Evolutionary conservation across 1,140 invertebrate species (phyloP).

Genomic region (Leptestheria dahalacensis): DNA sequence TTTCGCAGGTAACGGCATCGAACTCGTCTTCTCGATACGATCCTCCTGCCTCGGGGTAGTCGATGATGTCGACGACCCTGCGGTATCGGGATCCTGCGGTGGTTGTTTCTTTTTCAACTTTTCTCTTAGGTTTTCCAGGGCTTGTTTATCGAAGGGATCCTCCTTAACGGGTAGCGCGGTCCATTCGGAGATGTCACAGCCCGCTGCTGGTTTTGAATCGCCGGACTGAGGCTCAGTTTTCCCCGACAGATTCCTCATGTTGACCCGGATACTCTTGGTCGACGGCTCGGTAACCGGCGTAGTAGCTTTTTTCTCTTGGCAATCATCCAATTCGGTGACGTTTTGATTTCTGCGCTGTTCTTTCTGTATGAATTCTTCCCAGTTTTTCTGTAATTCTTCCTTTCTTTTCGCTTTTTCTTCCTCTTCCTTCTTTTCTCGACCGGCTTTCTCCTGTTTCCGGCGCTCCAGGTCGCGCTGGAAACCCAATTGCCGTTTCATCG

Average conservation of each 20-base stretch:
- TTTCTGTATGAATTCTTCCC: background rate
- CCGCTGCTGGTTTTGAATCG: background rate
- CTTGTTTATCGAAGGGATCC: background rate
- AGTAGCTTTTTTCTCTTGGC: conserved; percentile 28
- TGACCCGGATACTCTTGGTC: conserved; percentile 29
- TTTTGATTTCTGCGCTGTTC: background rate
- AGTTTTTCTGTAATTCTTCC: conserved; percentile 31
- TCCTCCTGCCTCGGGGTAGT: background rate
- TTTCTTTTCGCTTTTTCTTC: conserved; percentile 40
- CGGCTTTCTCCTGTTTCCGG: conserved; percentile 11
- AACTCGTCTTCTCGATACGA: background rate
- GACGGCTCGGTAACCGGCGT: conserved; percentile 25
- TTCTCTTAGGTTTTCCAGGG: background rate
- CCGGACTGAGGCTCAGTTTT: background rate
- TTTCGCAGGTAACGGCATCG: no score
- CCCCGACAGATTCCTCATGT: background rate
- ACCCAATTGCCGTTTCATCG: conserved; percentile 4
- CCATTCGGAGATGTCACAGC: background rate
- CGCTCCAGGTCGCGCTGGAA: background rate
- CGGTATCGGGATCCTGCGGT: no score
- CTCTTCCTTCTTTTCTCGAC: conserved; percentile 17
- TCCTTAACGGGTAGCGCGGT: background rate
- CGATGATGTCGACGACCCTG: no score
- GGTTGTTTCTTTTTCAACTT: background rate
- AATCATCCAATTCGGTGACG: background rate